phyloP scores from a whole-genome alignment of 2,888 invertebrate genomes.

The Trichogramma dendrolimi region DNA sequence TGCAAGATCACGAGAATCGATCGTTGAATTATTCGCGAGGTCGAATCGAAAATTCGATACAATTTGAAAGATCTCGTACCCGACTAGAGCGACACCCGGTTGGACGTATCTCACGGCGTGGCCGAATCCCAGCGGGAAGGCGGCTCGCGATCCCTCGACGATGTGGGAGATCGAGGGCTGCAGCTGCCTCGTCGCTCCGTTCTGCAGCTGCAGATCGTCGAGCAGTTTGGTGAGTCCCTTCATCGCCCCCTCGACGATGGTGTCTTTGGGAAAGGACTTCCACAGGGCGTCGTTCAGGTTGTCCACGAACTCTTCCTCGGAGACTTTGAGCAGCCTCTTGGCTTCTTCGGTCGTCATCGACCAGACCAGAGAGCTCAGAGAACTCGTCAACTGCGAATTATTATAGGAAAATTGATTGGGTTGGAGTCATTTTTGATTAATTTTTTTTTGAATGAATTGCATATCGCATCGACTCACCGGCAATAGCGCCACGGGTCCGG shows the following conservation, averaged over 20 bases:
- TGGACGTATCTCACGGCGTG: slow-evolving; percentile 83
- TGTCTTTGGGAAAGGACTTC: slow-evolving; percentile 59
- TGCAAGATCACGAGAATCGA: slow-evolving; percentile 44
- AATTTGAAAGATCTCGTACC: slow-evolving; percentile 57
- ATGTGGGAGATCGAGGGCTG: slow-evolving; percentile 68
- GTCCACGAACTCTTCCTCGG: slow-evolving; percentile 80
- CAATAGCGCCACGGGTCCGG: slow-evolving; percentile 87
- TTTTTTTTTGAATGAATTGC: slow-evolving; percentile 5
- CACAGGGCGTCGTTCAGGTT: slow-evolving; percentile 81
- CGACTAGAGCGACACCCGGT: slow-evolving; percentile 79
- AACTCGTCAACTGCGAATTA: slow-evolving; percentile 61
- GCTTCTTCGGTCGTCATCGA: slow-evolving; percentile 74
- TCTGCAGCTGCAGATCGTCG: slow-evolving; percentile 52
- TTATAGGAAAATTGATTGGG: too few species aligned
- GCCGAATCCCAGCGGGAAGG: slow-evolving; percentile 88
- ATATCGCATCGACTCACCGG: slow-evolving; percentile 60
- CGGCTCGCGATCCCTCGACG: slow-evolving; percentile 67
- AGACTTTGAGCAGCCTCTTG: slow-evolving; percentile 64
- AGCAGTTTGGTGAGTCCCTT: slow-evolving; percentile 55
- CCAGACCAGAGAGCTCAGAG: slow-evolving; percentile 91
- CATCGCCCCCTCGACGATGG: slow-evolving; percentile 57
- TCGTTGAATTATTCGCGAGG: not conserved
- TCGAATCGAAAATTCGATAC: not conserved
- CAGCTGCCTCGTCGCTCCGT: slow-evolving; percentile 57
- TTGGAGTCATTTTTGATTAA: not conserved